Conservation (phyloP, 2,113 vertebrate species). For the Lagopus muta region DNA sequence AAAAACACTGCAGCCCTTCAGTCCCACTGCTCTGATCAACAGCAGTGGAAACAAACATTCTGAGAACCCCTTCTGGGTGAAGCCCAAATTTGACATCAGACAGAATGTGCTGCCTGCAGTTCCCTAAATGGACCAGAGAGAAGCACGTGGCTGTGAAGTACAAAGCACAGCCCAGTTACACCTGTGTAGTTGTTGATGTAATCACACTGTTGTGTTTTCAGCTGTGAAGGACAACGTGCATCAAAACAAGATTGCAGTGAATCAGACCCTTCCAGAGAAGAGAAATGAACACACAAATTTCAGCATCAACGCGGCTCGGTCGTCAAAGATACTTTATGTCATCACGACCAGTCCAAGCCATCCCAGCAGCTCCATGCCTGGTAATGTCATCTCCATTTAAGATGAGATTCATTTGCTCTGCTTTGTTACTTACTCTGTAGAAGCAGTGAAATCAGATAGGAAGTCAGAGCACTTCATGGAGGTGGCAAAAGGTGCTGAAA, state of each 20-base stretch:
- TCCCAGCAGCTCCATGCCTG: slow-evolving; percentile 88
- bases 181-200: not conserved
- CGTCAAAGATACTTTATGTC: slow-evolving; percentile 92
- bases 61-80: not conserved
- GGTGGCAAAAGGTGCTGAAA: not conserved
- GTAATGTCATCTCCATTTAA: slow-evolving; percentile 64
- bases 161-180: not conserved
- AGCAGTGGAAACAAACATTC: not conserved
- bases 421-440: not conserved
- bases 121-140: not conserved
- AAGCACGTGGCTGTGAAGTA: not conserved
- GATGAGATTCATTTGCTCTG: not conserved
- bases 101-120: not conserved
- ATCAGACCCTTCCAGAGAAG: slow-evolving; percentile 79
- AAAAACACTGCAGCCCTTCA: not conserved
- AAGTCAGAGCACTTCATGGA: not conserved
- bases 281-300: slow-evolving; percentile 86
- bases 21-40: not conserved
- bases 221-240: slow-evolving; percentile 79
- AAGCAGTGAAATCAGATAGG: not conserved
- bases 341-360: slow-evolving; percentile 95
- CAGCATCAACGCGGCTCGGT: slow-evolving; percentile 81
- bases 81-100: not conserved
- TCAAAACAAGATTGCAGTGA: slow-evolving; percentile 74
- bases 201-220: slow-evolving; percentile 59